phyloP scores from a whole-genome alignment of 2,888 invertebrate genomes.

The Agapostemon virescens region DNA sequence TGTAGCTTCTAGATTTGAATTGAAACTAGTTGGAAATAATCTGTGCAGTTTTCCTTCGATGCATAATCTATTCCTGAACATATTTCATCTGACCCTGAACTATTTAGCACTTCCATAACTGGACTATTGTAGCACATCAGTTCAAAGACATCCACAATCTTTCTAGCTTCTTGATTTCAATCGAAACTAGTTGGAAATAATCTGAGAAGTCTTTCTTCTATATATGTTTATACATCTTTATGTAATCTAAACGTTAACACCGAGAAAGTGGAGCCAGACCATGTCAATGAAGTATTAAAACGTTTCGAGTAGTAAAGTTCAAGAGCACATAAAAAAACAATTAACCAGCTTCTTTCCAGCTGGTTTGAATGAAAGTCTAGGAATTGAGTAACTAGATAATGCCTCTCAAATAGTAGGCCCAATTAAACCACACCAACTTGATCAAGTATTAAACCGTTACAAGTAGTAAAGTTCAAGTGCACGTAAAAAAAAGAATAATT shows the following conservation, averaged over 20 bases:
- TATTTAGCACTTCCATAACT: too few relatives aligned
- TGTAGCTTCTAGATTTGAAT: background rate
- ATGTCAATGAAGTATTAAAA: too few relatives aligned
- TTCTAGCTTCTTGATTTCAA: background rate
- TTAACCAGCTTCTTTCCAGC: too few relatives aligned
- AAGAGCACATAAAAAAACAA: too few relatives aligned
- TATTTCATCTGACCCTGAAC: too few relatives aligned
- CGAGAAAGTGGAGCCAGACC: too few relatives aligned
- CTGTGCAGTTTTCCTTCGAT: too few relatives aligned
- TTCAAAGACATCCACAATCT: background rate
- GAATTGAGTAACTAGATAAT: background rate
- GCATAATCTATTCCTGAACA: background rate
- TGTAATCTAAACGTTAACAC: too few relatives aligned
- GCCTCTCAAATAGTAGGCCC: background rate
- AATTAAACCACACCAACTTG: too few relatives aligned
- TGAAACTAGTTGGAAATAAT: background rate
- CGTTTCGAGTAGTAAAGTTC: too few relatives aligned
- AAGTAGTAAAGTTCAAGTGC: background rate
- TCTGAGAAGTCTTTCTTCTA: background rate
- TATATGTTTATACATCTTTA: too few relatives aligned
- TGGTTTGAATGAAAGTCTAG: background rate
- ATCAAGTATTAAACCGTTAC: background rate
- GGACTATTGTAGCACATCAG: background rate
- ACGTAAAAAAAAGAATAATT: background rate
- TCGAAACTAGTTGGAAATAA: background rate